phyloP scores from a whole-genome alignment of 2,888 invertebrate species.

The Pyrgus malvae region DNA sequence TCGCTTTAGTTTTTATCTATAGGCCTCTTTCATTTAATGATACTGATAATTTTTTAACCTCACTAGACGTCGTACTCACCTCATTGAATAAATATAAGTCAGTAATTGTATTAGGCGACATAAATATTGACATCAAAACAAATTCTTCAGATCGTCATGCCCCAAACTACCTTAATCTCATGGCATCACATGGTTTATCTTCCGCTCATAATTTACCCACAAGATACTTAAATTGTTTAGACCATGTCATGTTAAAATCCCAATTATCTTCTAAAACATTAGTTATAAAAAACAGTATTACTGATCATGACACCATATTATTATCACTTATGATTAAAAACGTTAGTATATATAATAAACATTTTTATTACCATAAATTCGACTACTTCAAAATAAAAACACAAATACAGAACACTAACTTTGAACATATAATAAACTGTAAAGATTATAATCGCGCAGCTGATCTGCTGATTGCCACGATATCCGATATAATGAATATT shows the following conservation, averaged over 20 bases:
- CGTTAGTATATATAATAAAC: no score
- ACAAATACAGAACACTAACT: no score
- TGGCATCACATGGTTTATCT: background rate
- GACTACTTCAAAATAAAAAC: no score
- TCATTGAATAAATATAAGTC: background rate
- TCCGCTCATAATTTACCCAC: constrained; percentile 5
- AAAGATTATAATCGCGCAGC: no score
- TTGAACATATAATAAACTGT: no score
- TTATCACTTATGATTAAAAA: no score
- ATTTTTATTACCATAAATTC: no score
- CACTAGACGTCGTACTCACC: background rate
- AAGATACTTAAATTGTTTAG: constrained; percentile 1
- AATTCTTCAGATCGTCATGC: background rate
- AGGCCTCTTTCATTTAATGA: constrained; percentile 9
- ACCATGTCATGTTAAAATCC: constrained; percentile 11
- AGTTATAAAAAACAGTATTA: constrained; percentile 1
- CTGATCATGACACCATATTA: constrained; percentile 1
- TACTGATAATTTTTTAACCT: constrained; percentile 8
- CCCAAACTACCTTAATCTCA: constrained; percentile 1
- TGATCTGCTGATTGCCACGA: no score
- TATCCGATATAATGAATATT: no score
- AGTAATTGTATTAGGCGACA: constrained; percentile 4
- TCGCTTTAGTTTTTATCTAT: constrained; percentile 1
- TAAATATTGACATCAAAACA: constrained; percentile 14
- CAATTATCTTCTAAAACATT: background rate